Base-by-base conservation (phyloP, 2,113 vertebrate genomes). In the Limnothrissa miodon region DNA sequence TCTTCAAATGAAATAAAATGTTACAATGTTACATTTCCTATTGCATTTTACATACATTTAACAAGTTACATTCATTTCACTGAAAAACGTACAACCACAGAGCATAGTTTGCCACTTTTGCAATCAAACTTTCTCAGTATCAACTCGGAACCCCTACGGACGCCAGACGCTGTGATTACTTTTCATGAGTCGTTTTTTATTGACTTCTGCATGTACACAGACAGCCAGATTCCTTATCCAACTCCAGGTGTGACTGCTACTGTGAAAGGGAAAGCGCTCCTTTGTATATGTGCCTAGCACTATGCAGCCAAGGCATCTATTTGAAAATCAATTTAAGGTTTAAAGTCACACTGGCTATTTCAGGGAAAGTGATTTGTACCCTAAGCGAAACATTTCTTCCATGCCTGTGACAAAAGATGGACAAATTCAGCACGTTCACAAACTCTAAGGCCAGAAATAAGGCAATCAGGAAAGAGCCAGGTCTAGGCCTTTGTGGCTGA, bases 271-370 rank as follows among this genome's bases (percentile, higher is more conserved):
- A 56, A 36, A 13, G 33, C 4, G 15, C 66, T 4, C 33, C 66
- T 74, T 36, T 39, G 66, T 33, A 74, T 74, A 56, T 23, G 51
- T 23, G 51, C 6, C 51, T 11, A 23, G 51, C 51, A 6, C 51
- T 56, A 6, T 23, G 51, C 51, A 56, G 36, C 33, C 66, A 74
- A 74, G 29, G 25, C 25, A 4, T 36, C 59, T 9, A 23, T 74
- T 74, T 74, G 25, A 33, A 29, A 74, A 74, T 74, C 66, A 36
- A 74, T 74, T 74, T 74, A 39, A 74, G 66, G 10, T 74, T 74
- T 33, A 74, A n/a, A 74, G 66, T 33, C 33, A 74, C 66, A 36
- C 29, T 74, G 66, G 13, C 66, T 15, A 74, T 74, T 74, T 74
- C 15, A 21, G 66, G 62, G 29, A 13, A 74, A 74, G 66, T 3